Evolutionary conservation across 2,797 vertebrate genomes (phyloP).

Genomic region (Poecilia velifera): DNA sequence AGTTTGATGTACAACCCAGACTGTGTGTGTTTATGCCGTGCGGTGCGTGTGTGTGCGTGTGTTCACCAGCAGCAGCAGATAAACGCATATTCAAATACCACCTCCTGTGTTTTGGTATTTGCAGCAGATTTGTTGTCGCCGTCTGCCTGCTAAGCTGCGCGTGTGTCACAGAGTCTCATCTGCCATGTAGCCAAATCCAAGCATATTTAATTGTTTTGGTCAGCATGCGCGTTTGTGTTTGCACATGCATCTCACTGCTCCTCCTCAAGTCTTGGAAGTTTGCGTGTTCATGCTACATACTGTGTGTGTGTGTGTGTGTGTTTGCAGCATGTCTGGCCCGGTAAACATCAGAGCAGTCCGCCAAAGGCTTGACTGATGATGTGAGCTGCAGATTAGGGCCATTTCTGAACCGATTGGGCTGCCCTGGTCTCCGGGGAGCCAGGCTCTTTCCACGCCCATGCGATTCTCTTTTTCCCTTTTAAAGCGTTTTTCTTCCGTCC

Average conservation of each 20-base stretch:
- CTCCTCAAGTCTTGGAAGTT: background rate
- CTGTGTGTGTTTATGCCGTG: conserved; percentile 4
- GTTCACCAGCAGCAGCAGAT: conserved; percentile 4
- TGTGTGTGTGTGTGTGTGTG: background rate
- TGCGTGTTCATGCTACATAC: background rate
- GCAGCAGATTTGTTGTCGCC: conserved; percentile 47
- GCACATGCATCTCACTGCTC: conserved; percentile 1
- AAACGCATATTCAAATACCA: conserved; percentile 35
- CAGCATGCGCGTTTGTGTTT: conserved; percentile 29
- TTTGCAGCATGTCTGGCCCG: conserved; percentile 15
- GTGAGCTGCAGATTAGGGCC: conserved; percentile 45
- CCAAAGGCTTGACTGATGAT: conserved; percentile 49
- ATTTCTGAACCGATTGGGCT: conserved; percentile 54
- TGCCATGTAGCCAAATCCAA: conserved; percentile 28
- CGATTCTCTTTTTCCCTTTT: conserved; percentile 27
- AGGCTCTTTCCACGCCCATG: conserved; percentile 20
- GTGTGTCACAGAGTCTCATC: conserved; percentile 18
- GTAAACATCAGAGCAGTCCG: conserved; percentile 27
- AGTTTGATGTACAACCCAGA: background rate
- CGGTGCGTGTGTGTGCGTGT: background rate
- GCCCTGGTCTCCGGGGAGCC: conserved; percentile 41
- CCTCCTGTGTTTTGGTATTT: conserved; percentile 40
- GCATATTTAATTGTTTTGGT: conserved; percentile 24
- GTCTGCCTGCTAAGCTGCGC: conserved; percentile 12
- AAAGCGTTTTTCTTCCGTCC: conserved; percentile 26